Evolutionary conservation across 2,888 invertebrate genomes (phyloP).

Genomic region (Cheilosia vernalis): DNA sequence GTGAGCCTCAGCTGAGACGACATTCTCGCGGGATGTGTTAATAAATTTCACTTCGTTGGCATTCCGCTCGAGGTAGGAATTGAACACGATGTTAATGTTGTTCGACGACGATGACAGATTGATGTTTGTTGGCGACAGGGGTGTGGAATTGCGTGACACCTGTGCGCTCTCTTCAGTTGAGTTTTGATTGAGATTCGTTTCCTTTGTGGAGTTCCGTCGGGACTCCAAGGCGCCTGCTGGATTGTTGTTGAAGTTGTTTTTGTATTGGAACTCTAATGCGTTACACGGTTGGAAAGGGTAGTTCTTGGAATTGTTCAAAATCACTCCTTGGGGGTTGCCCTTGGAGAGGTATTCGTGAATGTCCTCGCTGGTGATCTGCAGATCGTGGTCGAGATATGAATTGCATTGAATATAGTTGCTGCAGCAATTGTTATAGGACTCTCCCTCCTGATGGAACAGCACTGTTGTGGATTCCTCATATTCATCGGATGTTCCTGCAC

Average conservation of each 20-base stretch:
- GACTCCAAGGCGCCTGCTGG: slow-evolving; percentile 48
- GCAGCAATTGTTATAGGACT: slow-evolving; percentile 83
- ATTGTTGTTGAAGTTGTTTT: slow-evolving; percentile 81
- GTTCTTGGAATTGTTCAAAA: slow-evolving; percentile 82
- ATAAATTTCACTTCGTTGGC: slow-evolving; percentile 83
- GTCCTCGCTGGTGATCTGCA: slow-evolving; percentile 83
- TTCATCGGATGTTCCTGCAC: slow-evolving; percentile 70
- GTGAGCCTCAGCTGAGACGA: slow-evolving; percentile 80
- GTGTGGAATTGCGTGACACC: slow-evolving; percentile 75
- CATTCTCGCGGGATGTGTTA: slow-evolving; percentile 79
- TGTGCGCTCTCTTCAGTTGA: slow-evolving; percentile 62
- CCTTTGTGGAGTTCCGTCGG: slow-evolving; percentile 80
- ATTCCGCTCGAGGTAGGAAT: slow-evolving; percentile 80
- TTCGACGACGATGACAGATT: slow-evolving; percentile 82
- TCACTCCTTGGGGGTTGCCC: slow-evolving; percentile 80
- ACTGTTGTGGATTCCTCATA: slow-evolving; percentile 82
- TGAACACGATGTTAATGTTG: slow-evolving; percentile 83
- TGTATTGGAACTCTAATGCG: slow-evolving; percentile 83
- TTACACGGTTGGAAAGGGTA: slow-evolving; percentile 83
- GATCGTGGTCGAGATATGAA: slow-evolving; percentile 82
- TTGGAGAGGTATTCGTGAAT: slow-evolving; percentile 83
- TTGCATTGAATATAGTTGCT: slow-evolving; percentile 83
- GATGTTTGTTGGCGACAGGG: slow-evolving; percentile 81
- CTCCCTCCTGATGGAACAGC: slow-evolving; percentile 83
- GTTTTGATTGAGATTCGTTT: slow-evolving; percentile 83